These are phyloP conservation scores for Podargus strigoides DNA, from an alignment of 2,797 vertebrate species.

Conservation along the genomic window DNA sequence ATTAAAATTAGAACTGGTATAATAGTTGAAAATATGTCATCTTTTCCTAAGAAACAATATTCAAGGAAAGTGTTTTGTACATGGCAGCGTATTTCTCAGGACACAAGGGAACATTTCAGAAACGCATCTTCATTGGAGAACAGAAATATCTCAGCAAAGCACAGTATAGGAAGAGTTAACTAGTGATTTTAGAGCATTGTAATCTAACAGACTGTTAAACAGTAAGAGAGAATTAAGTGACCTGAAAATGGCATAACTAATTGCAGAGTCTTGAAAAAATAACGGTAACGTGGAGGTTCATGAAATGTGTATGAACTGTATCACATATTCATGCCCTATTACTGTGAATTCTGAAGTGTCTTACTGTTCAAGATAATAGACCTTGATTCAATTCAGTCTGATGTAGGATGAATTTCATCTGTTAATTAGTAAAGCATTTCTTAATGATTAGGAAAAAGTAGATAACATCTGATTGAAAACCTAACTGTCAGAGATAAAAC, in stretches of 20 bases:
- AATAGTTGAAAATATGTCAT: not conserved
- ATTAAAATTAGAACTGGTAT: not conserved
- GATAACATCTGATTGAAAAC: constrained; percentile 79
- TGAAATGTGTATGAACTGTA: constrained; percentile 79
- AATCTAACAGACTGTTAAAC: constrained; percentile 71
- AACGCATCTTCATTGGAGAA: not conserved
- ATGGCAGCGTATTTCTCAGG: not conserved
- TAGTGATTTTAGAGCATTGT: constrained; percentile 62
- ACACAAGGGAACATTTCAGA: not conserved
- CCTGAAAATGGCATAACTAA: constrained; percentile 78
- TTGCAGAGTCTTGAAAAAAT: constrained; percentile 66
- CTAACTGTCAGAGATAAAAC: constrained; percentile 78
- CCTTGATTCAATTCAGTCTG: constrained; percentile 80
- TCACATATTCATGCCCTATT: constrained; percentile 79
- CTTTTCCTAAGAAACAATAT: not conserved
- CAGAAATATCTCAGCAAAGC: constrained; percentile 9
- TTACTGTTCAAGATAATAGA: constrained; percentile 78
- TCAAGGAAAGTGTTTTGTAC: not conserved
- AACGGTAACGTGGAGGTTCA: constrained; percentile 71
- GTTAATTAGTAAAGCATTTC: constrained; percentile 81
- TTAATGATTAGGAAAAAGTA: constrained; percentile 78
- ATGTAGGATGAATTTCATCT: constrained; percentile 78
- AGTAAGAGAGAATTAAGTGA: constrained; percentile 75
- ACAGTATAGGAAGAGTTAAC: constrained; percentile 58
- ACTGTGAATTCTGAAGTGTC: constrained; percentile 78